Conservation (phyloP, 2,113 vertebrate genomes). For the Peromyscus californicus region DNA sequence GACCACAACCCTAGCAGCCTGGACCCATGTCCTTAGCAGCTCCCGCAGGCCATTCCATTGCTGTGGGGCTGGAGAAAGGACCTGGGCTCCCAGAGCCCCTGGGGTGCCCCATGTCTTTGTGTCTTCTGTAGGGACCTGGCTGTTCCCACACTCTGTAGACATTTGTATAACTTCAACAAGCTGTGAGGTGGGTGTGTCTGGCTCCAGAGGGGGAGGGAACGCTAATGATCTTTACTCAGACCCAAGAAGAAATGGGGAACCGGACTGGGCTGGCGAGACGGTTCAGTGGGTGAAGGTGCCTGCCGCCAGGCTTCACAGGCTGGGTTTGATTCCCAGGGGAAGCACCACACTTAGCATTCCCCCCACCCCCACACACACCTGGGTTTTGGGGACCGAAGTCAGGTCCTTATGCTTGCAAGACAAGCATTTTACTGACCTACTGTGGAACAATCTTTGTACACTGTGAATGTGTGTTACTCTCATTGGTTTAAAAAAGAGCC, state of each 20-base stretch:
- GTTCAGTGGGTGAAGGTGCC: not conserved
- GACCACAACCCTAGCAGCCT: constrained; percentile 16
- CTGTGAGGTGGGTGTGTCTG: not conserved
- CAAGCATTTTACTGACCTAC: too few species aligned
- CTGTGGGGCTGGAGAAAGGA: not conserved
- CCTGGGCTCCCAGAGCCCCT: not conserved
- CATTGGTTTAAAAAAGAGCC: too few species aligned
- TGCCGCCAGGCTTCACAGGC: not conserved
- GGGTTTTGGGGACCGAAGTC: too few species aligned
- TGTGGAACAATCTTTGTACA: too few species aligned
- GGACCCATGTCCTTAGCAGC: not conserved
- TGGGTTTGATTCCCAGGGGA: not conserved
- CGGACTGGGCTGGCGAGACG: constrained; percentile 84
- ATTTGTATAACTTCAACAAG: constrained; percentile 63
- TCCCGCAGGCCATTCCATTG: not conserved
- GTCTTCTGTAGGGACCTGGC: not conserved
- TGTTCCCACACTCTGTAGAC: not conserved
- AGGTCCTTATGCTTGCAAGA: too few species aligned
- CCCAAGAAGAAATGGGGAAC: constrained; percentile 88
- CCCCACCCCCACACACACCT: too few species aligned
- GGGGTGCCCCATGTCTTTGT: not conserved
- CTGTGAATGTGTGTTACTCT: too few species aligned
- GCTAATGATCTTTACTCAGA: not conserved
- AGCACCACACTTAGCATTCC: too few species aligned
- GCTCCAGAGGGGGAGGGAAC: constrained; percentile 1